These are phyloP conservation scores for Lepidurus packardi DNA, from an alignment of 1,140 invertebrate genomes.

Conservation along the genomic window DNA sequence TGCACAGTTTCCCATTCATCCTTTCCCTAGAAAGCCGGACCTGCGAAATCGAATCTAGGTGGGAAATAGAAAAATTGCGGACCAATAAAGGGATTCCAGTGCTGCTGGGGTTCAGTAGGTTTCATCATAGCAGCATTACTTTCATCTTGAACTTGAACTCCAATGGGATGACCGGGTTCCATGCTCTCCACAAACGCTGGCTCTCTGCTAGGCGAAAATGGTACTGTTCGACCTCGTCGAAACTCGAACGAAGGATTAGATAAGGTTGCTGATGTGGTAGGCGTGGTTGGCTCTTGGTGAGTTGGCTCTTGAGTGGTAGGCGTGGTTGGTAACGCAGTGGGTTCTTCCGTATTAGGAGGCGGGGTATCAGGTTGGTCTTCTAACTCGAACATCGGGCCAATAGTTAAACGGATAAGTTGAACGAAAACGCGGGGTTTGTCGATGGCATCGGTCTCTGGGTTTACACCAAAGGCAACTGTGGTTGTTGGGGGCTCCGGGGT, in stretches of 20 bases:
- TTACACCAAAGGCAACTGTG: neutral
- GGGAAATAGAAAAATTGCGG: neutral
- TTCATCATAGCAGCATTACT: neutral
- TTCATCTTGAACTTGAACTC: neutral
- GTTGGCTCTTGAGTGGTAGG: neutral
- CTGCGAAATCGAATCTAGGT: neutral
- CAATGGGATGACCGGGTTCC: neutral
- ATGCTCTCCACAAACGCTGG: neutral
- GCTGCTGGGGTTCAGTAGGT: neutral
- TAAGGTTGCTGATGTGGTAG: neutral
- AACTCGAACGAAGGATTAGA: neutral
- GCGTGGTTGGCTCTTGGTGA: neutral
- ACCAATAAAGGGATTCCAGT: neutral
- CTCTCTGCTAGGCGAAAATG: neutral
- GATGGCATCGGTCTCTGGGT: neutral
- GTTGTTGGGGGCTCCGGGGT: neutral
- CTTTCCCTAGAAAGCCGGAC: neutral
- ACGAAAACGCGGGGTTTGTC: conserved; percentile 5
- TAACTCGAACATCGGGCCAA: neutral
- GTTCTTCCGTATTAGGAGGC: neutral
- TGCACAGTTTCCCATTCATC: neutral
- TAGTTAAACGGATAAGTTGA: neutral
- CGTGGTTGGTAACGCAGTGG: neutral
- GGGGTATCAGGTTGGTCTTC: neutral
- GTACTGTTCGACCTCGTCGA: neutral